Base-by-base conservation (phyloP, 2,888 invertebrate genomes). In the Miltochrista miniata region DNA sequence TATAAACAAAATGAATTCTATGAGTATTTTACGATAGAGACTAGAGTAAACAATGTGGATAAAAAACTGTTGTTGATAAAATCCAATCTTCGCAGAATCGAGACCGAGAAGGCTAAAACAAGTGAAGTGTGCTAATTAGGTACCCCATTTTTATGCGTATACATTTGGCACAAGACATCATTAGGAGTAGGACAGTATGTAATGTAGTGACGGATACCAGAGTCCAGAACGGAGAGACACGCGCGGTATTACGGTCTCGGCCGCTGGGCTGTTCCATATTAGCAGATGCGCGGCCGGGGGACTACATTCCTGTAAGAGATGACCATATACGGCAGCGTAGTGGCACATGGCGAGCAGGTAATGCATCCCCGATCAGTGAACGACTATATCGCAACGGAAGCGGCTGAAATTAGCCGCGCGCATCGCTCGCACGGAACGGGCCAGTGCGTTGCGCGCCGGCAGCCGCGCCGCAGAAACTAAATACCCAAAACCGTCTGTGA, bases 401-500 rank as follows among this genome's bases (percentile, higher is more conserved):
- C 75, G 66, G 72, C 80, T 76, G 76, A 76, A 79, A 79, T 81
- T 79, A 81, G 79, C 74, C 64, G 73, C 74, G 72, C 71, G 69
- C 73, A 68, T 73, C 74, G 71, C 64, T 71, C 71, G 69, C 72
- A 67, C 72, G 74, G 71, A 62, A 61, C 72, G 68, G 46, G 45
- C 72, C 68, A 45, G 48, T 59, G 59, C 48, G 46, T 61, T 60
- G 64, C 64, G 61, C 65, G 62, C 63, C 59, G 74, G 69, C 72
- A 69, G 64, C 68, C 72, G 69, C 58, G 65, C 66, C 74, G 59
- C 72, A 81, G 87, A 87, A 87, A 88, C 87, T 85, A 83, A 86
- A 89, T 87, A 87, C 81, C 88, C 87, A 89, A 89, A 88, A 81
- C 77, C 76, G 85, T 81, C 71, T 64, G 83, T 69, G 83, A 79